These are phyloP conservation scores for Ciconia boyciana DNA, from an alignment of 2,113 vertebrate species.

Conservation along the genomic window DNA sequence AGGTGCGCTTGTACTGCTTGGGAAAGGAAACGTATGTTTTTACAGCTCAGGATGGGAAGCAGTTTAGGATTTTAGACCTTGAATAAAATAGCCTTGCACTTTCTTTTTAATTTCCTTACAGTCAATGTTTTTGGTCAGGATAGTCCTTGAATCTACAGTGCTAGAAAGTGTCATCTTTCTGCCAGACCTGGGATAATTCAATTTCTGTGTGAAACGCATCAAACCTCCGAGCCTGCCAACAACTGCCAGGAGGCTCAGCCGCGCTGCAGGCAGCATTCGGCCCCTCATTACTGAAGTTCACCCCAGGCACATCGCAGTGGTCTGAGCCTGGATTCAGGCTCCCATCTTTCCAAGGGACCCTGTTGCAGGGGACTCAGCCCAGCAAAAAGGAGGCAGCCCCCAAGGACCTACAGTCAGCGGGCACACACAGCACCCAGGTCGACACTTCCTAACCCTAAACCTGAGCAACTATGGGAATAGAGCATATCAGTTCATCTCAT, in stretches of 20 bases:
- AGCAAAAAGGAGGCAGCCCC: neutral
- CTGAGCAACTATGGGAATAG: neutral
- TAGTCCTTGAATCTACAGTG: neutral
- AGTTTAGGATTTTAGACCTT: neutral
- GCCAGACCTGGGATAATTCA: neutral
- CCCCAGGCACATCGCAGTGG: neutral
- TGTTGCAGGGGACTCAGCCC: neutral
- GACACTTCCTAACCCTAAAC: neutral
- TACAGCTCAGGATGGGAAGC: neutral
- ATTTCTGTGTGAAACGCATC: neutral
- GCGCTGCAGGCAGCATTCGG: fast-evolving
- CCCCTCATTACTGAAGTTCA: neutral
- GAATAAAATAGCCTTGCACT: neutral
- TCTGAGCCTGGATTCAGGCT: neutral
- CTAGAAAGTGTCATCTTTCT: neutral
- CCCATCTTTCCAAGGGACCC: neutral
- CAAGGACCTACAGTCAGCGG: neutral
- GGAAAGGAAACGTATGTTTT: neutral
- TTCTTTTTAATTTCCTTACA: neutral
- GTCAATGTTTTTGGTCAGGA: neutral
- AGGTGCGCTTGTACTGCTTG: neutral
- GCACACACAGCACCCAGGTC: neutral
- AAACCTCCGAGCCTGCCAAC: neutral
- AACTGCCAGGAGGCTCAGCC: neutral
- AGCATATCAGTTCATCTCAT: neutral